phyloP scores from a whole-genome alignment of 2,888 invertebrate genomes.

The Leptinotarsa tumamoca region DNA sequence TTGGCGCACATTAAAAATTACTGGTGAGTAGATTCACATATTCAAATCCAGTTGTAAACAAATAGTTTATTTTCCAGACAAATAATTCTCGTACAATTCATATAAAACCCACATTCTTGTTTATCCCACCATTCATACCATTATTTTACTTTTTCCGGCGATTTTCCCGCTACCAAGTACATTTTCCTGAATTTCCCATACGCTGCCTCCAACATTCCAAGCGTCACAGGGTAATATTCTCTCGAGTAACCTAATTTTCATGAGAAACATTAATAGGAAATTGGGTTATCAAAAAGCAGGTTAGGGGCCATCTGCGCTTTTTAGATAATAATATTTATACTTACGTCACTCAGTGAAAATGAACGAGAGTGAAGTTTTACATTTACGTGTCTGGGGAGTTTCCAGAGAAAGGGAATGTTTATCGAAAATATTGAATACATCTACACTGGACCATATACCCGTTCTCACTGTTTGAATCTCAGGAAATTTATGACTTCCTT shows the following conservation, averaged over 20 bases:
- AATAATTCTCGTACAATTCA: not conserved
- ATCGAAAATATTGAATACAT: not conserved
- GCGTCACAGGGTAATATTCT: constrained; percentile 34
- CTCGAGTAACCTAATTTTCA: constrained; percentile 44
- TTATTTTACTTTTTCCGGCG: not conserved
- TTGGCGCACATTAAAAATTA: too few relatives aligned
- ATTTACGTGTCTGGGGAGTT: not conserved
- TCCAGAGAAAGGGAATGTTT: not conserved
- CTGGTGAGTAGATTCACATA: too few relatives aligned
- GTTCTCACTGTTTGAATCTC: not conserved
- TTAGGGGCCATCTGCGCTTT: constrained; percentile 46
- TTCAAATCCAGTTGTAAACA: too few relatives aligned
- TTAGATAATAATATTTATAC: constrained; percentile 44
- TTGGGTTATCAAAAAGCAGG: constrained; percentile 41
- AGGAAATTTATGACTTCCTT: not conserved
- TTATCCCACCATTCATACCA: not conserved
- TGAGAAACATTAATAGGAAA: constrained; percentile 43
- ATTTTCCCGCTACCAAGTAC: not conserved
- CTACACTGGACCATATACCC: not conserved
- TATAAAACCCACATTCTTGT: not conserved
- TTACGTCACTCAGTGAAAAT: constrained; percentile 12
- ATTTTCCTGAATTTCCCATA: constrained; percentile 9
- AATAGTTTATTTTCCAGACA: not conserved
- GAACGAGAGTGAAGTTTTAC: constrained; percentile 10
- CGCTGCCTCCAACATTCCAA: constrained; percentile 21